Evolutionary conservation across 2,113 vertebrate genomes (phyloP).

Genomic region (Notechis scutatus): DNA sequence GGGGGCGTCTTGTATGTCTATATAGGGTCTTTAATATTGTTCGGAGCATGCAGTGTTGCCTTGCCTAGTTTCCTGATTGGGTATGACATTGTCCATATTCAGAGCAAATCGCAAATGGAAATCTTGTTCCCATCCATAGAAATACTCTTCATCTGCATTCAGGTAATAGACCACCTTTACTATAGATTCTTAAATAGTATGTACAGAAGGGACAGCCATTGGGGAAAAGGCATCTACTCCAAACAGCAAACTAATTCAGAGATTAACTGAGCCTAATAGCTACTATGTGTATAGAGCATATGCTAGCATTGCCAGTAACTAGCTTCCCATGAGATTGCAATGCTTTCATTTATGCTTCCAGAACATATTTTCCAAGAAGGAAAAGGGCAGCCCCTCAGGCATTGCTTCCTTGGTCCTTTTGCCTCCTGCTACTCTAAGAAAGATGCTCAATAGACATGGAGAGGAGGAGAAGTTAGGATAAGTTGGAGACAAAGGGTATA

Average conservation of each 20-base stretch:
- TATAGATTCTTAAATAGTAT: background rate
- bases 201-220: background rate
- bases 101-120: constrained; percentile 68
- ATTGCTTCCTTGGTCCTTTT: background rate
- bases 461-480: background rate
- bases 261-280: background rate
- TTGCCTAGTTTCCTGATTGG: constrained; percentile 77
- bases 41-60: constrained; percentile 75
- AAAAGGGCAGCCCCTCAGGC: no score
- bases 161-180: constrained; percentile 67
- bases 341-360: background rate
- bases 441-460: background rate
- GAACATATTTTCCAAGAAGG: background rate
- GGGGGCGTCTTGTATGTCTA: background rate
- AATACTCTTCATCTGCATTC: constrained; percentile 74
- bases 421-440: background rate
- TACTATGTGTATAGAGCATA: background rate
- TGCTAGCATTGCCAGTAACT: background rate
- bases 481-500: background rate
- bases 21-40: constrained; percentile 83
- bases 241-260: background rate
- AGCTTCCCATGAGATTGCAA: background rate
- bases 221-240: background rate
- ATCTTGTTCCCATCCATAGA: constrained; percentile 74
- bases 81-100: constrained; percentile 62